Evolutionary conservation across 2,113 vertebrate genomes (phyloP).

Genomic region (Terrapene triunguis): DNA sequence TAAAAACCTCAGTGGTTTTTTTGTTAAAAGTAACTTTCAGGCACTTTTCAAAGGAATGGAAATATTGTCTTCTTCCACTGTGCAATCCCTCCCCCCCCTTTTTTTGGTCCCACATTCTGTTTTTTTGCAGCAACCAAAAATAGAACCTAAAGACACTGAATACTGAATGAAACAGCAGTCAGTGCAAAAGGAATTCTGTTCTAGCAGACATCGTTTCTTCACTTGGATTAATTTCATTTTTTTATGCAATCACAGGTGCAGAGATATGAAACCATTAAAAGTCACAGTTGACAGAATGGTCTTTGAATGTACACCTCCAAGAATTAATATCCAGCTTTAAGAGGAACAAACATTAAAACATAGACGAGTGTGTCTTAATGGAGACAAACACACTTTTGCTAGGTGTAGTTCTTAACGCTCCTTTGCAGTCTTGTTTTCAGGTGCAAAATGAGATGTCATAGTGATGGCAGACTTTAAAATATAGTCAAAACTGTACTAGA

Average conservation of each 20-base stretch:
- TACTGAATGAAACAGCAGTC: not conserved
- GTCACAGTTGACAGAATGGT: not conserved
- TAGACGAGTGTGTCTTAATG: not conserved
- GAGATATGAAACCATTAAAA: not conserved
- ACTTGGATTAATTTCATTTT: not conserved
- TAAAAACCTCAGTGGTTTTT: not conserved
- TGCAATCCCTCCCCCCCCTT: fast-evolving
- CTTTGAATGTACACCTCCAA: not conserved
- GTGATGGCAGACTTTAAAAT: too few species aligned
- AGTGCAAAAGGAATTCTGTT: not conserved
- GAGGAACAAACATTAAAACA: conserved; percentile 1
- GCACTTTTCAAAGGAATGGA: not conserved
- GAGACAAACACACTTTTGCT: not conserved
- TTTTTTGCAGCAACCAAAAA: not conserved
- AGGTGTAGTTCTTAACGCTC: not conserved
- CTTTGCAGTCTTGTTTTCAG: too few species aligned
- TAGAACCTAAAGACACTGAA: not conserved
- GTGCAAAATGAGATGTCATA: too few species aligned
- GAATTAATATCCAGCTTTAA: not conserved
- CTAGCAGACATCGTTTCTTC: not conserved
- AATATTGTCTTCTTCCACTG: not conserved
- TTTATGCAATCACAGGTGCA: not conserved
- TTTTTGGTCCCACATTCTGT: not conserved
- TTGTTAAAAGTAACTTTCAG: not conserved
- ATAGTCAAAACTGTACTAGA: too few species aligned